A percentile compares a stretch with the other conserved stretches of the same genome.
phyloP scores from a whole-genome alignment of 2,888 invertebrate genomes.

The Folsomia candida region DNA sequence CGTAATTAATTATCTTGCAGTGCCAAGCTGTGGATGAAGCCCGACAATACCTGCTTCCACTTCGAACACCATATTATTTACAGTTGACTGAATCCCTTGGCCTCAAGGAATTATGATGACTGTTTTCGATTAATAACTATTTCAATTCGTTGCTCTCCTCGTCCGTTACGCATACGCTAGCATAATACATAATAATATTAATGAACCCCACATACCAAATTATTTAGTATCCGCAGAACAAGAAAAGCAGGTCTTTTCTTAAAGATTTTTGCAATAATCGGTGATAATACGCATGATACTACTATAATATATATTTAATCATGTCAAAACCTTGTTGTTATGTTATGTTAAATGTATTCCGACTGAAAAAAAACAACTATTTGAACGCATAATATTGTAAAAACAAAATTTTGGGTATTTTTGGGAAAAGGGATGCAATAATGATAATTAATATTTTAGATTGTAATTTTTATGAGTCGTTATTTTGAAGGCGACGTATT shows the following conservation, averaged over 20 bases:
- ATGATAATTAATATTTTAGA: too few relatives aligned
- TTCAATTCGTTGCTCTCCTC: too few relatives aligned
- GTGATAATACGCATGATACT: background rate
- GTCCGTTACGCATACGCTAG: too few relatives aligned
- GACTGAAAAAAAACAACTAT: background rate
- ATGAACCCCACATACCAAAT: background rate
- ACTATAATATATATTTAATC: too few relatives aligned
- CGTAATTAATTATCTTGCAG: slow-evolving; percentile 40
- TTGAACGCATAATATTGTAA: background rate
- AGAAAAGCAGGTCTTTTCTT: slow-evolving; percentile 2
- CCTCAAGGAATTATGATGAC: slow-evolving; percentile 41
- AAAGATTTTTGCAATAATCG: background rate
- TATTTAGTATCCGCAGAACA: background rate
- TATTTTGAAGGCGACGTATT: too few relatives aligned
- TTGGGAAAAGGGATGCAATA: background rate
- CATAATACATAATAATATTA: too few relatives aligned
- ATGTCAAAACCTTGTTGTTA: too few relatives aligned
- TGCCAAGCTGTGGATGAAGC: slow-evolving; percentile 52
- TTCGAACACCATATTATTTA: slow-evolving; percentile 49
- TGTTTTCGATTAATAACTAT: background rate
- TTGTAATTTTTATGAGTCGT: too few relatives aligned
- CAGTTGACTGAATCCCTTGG: slow-evolving; percentile 49
- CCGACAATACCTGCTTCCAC: slow-evolving; percentile 48
- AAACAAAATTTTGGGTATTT: background rate
- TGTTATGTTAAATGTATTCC: too few relatives aligned